Evolutionary conservation across 2,797 vertebrate species (phyloP).

Genomic region (Eulemur mongoz): DNA sequence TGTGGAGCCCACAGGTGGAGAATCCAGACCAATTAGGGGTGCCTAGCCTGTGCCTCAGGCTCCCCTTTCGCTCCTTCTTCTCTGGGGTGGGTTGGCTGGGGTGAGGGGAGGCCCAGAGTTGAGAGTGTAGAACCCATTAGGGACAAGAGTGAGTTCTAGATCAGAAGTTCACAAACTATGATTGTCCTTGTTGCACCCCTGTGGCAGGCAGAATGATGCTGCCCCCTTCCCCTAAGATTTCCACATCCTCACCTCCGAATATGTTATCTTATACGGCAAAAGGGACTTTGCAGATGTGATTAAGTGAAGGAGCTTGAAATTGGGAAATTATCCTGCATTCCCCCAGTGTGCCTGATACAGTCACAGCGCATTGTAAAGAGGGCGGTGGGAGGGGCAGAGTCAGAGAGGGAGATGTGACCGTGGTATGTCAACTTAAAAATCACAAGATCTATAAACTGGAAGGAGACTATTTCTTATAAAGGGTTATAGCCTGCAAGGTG

Average conservation of each 20-base stretch:
- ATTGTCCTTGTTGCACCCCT: neutral
- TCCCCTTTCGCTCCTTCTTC: neutral
- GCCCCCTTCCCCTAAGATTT: neutral
- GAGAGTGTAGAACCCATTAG: neutral
- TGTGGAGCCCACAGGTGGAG: neutral
- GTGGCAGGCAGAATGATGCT: neutral
- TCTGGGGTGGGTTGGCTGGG: neutral
- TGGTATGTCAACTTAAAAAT: no score
- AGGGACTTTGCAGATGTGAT: neutral
- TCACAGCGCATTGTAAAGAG: neutral
- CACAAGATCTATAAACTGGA: no score
- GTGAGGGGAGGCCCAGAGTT: neutral
- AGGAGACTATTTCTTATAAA: no score
- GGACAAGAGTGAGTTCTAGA: neutral
- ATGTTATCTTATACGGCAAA: neutral
- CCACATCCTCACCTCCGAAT: neutral
- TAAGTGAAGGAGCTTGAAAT: neutral
- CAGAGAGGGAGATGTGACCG: neutral
- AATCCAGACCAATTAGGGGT: neutral
- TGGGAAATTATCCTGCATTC: neutral
- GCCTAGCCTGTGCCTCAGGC: neutral
- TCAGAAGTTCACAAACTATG: neutral
- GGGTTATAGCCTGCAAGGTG: no score
- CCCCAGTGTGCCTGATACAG: neutral
- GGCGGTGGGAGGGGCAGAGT: neutral